These are phyloP conservation scores for Drosophila rufa DNA, from an alignment of 1,140 invertebrate genomes.

Conservation along the genomic window DNA sequence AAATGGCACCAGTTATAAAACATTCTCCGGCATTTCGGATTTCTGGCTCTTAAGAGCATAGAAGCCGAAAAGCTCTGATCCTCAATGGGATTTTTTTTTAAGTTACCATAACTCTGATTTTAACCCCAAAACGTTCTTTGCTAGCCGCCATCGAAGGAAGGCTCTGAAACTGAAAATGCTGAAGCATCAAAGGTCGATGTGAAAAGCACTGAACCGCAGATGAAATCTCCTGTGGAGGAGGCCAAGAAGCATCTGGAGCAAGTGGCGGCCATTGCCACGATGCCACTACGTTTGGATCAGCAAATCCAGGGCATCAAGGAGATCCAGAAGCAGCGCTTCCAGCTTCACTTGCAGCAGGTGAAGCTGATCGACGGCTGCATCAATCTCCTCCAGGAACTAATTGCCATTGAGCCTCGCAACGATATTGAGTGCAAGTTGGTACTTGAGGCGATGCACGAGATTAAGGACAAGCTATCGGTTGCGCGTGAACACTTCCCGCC, in stretches of 20 bases:
- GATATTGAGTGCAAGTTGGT: slow-evolving; percentile 22
- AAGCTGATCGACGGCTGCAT: slow-evolving; percentile 31
- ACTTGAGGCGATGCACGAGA: slow-evolving; percentile 18
- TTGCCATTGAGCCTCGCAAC: slow-evolving; percentile 4
- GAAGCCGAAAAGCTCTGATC: background rate
- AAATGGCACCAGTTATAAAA: too few species aligned
- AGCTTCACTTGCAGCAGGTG: slow-evolving; percentile 36
- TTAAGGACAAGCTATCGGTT: slow-evolving; percentile 37
- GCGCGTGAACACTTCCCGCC: slow-evolving; percentile 38
- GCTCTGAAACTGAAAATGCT: background rate
- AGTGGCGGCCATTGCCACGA: slow-evolving; percentile 25
- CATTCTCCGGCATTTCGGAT: too few species aligned
- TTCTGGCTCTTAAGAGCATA: background rate
- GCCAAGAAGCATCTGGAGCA: slow-evolving; percentile 17
- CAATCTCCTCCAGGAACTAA: slow-evolving; percentile 38
- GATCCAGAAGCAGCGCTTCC: slow-evolving; percentile 33
- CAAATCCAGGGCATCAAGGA: slow-evolving; percentile 26
- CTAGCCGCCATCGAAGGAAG: background rate
- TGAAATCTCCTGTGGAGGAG: background rate
- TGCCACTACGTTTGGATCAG: slow-evolving; percentile 33
- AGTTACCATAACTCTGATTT: background rate
- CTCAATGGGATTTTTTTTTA: background rate
- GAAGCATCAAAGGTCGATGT: background rate
- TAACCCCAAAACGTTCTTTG: background rate
- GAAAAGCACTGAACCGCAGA: background rate